Evolutionary conservation across 2,797 vertebrate genomes (phyloP), one percentile per base, ranked within the genome.

Genomic region (Mus minutoides): DNA sequence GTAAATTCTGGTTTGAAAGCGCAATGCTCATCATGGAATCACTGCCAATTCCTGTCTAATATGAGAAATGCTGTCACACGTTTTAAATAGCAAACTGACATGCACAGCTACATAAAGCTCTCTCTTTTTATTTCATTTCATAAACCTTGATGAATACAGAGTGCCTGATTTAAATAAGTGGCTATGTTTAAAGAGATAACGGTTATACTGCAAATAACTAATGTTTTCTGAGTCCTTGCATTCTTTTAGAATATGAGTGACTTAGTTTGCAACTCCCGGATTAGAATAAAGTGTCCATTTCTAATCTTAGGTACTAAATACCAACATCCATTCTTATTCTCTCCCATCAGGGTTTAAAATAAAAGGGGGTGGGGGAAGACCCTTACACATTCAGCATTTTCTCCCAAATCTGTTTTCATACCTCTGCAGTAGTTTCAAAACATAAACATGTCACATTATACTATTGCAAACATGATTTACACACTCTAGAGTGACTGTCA

Each of bases 81-180:
- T 98, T 96, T 97, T 96, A 93, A 96, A 83, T 86, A 98, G 97
- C 92, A 98, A 97, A 97, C 29, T 96, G 96, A 97, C 97, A 98
- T 96, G 98, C 97, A 97, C 95, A 95, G 98, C 77, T 98, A 96
- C 97, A 97, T 96, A 95, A 98, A 97, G 92, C 85, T 83, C 60
- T 83, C 60, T 96, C 97, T 97, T 86, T 97, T 97, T 92, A 95
- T 93, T 98, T 98, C 96, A 73, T 56, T 97, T 97, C 96, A 90
- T 97, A 97, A 95, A 97, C 89, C 93, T 95, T 97, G 98, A 97
- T 96, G 95, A 96, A 90, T 97, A 96, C 52, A 98, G 95, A 98
- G 97, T 96, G 94, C 69, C 95, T 96, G 94, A 94, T 97, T 98
- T 97, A 97, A 97, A 97, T 97, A 97, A 98, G 98, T 97, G 96